phyloP scores from a whole-genome alignment of 37 sponge, comb jelly and placozoan species.

The Agelas oroides region DNA sequence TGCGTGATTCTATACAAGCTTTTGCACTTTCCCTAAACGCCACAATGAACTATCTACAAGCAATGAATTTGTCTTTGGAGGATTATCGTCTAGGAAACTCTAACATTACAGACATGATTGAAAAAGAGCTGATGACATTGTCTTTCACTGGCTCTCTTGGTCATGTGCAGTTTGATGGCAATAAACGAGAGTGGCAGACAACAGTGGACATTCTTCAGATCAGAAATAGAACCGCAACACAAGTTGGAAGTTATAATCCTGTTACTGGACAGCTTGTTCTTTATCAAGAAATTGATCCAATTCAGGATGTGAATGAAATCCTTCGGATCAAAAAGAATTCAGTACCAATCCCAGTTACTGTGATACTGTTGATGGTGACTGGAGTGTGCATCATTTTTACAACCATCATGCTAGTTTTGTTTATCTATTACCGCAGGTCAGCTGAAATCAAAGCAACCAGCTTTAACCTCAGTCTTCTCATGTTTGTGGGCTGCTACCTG shows the following conservation, averaged over 20 bases:
- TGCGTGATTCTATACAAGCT: slow-evolving; percentile 26
- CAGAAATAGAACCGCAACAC: neutral
- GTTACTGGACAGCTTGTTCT: neutral
- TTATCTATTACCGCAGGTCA: neutral
- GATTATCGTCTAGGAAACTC: too few species aligned
- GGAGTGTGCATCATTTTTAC: neutral
- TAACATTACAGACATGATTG: neutral
- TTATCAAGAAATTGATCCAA: too few species aligned
- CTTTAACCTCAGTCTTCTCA: slow-evolving; percentile 16
- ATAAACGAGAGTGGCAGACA: neutral
- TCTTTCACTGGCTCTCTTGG: neutral
- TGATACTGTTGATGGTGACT: neutral
- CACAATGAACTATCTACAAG: neutral
- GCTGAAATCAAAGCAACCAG: slow-evolving; percentile 40
- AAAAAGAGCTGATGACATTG: neutral
- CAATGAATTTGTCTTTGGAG: too few species aligned
- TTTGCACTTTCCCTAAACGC: slow-evolving; percentile 11
- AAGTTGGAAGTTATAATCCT: neutral
- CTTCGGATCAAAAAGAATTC: neutral
- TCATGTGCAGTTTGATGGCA: neutral
- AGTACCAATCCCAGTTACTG: neutral
- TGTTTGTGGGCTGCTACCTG: slow-evolving; percentile 41
- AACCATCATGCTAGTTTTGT: neutral
- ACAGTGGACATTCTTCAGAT: neutral
- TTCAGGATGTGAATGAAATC: too few species aligned